phyloP scores from a whole-genome alignment of 2,888 invertebrate genomes.

The Amphipoea oculea region DNA sequence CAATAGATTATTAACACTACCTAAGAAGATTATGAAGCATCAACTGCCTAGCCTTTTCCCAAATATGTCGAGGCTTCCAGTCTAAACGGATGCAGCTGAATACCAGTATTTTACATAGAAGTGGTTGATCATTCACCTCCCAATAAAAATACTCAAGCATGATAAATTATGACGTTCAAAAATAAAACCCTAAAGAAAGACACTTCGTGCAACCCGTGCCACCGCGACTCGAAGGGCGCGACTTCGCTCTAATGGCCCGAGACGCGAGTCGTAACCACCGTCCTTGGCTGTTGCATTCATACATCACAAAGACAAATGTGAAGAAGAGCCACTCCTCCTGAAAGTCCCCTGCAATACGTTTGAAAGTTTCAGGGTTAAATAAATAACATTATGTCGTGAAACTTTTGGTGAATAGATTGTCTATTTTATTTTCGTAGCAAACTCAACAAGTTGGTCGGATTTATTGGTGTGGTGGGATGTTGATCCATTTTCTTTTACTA shows the following conservation, averaged over 20 bases:
- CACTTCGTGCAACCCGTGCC: conserved; percentile 11
- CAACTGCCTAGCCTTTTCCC: too few species aligned
- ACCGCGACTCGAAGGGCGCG: conserved; percentile 36
- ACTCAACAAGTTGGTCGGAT: background rate
- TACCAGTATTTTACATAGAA: background rate
- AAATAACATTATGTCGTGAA: background rate
- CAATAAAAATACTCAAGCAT: background rate
- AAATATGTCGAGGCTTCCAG: background rate
- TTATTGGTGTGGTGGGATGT: background rate
- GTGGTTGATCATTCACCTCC: background rate
- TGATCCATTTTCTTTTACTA: background rate
- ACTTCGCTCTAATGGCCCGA: conserved; percentile 28
- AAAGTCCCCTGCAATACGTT: background rate
- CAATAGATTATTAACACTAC: background rate
- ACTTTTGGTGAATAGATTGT: background rate
- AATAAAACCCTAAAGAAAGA: background rate
- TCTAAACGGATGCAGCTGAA: background rate
- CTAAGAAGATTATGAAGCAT: background rate
- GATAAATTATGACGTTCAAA: background rate
- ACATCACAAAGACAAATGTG: conserved; percentile 20
- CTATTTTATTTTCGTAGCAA: background rate
- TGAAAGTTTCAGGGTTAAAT: conserved; percentile 1
- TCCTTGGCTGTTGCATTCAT: conserved; percentile 46
- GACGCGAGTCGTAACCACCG: conserved; percentile 20
- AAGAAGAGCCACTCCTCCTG: conserved; percentile 6